Conservation (phyloP, 2,888 invertebrate species). For the Hemistola chrysoprasaria region DNA sequence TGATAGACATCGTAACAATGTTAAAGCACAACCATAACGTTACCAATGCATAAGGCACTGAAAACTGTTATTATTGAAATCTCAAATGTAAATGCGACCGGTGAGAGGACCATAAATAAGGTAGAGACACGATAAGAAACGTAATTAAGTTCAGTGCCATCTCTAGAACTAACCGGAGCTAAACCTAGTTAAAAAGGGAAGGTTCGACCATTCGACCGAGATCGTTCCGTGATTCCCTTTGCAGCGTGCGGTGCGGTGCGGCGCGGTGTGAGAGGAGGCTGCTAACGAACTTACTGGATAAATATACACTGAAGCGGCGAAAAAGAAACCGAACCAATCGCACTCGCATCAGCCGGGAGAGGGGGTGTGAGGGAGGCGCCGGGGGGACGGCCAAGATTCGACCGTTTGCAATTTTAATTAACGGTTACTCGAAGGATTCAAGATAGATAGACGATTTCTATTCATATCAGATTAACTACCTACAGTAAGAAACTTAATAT, state of each 20-base stretch:
- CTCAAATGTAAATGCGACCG: too few relatives aligned
- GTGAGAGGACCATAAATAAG: too few relatives aligned
- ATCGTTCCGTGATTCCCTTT: constrained; percentile 1
- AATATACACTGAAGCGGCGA: neutral
- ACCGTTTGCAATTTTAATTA: constrained; percentile 10
- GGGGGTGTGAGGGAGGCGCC: too few relatives aligned
- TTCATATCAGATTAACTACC: neutral
- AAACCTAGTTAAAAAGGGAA: neutral
- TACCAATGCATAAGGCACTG: too few relatives aligned
- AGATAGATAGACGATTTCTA: too few relatives aligned
- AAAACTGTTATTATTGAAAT: too few relatives aligned
- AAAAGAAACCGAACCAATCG: constrained; percentile 9
- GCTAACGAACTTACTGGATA: constrained; percentile 5
- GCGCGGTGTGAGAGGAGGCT: neutral
- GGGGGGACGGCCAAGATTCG: neutral
- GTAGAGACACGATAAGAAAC: too few relatives aligned
- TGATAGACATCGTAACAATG: too few relatives aligned
- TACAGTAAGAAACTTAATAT: too few relatives aligned
- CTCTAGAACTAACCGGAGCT: neutral
- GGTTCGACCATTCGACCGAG: constrained; percentile 1
- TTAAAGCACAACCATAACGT: too few relatives aligned
- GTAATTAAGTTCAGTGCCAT: neutral
- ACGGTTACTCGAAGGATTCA: neutral
- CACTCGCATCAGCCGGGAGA: neutral
- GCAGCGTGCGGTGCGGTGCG: too few relatives aligned